These are phyloP conservation scores for Sitobion miscanthi DNA, from an alignment of 1,140 invertebrate genomes.

Conservation along the genomic window DNA sequence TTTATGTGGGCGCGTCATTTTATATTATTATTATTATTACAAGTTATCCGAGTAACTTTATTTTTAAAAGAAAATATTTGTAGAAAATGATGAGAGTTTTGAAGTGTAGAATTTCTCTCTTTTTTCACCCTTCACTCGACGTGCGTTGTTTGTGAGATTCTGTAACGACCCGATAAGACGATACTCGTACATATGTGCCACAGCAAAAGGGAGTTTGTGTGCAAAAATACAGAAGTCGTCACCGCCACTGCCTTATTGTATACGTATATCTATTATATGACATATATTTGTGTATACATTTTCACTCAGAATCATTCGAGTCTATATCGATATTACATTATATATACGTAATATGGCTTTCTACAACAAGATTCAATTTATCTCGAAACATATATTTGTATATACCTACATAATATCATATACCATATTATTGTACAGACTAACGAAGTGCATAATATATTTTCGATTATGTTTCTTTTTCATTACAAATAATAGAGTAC, in stretches of 20 bases:
- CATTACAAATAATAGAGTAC: no score
- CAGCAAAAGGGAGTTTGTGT: background rate
- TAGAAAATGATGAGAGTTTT: constrained; percentile 34
- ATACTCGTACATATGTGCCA: background rate
- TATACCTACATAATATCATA: background rate
- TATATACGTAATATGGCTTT: background rate
- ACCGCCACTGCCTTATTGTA: background rate
- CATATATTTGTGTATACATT: background rate
- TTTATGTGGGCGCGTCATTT: background rate
- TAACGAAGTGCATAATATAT: background rate
- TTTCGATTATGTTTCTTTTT: background rate
- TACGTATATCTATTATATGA: constrained; percentile 3
- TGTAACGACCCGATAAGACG: constrained; percentile 35
- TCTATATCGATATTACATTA: background rate
- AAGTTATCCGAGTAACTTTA: constrained; percentile 7
- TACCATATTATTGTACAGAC: background rate
- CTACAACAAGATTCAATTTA: constrained; percentile 9
- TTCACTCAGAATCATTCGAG: constrained; percentile 1
- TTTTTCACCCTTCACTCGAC: background rate
- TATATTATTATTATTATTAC: background rate
- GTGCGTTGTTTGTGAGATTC: constrained; percentile 11
- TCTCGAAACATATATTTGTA: background rate
- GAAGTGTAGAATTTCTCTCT: constrained; percentile 14
- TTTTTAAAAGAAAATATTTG: constrained; percentile 42
- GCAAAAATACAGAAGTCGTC: background rate